Percentiles rank a stretch among this genome's conserved stretches.
These are phyloP conservation scores for Taenaris catops DNA, from an alignment of 2,888 invertebrate species.

Conservation along the genomic window DNA sequence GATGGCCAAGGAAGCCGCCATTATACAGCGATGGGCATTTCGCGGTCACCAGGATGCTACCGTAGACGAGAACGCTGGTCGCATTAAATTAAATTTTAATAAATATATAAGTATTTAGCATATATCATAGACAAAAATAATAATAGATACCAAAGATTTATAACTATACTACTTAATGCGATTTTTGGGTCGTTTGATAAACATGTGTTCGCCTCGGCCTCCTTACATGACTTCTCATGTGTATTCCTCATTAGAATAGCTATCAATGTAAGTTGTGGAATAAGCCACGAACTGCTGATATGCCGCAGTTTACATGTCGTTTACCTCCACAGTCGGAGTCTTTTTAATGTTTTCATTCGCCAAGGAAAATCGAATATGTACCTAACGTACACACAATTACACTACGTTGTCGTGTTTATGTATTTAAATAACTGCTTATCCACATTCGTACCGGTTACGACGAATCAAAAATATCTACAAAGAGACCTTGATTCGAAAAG, in stretches of 20 bases:
- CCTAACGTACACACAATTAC: constrained; percentile 25
- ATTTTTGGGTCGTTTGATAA: constrained; percentile 24
- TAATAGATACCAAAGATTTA: constrained; percentile 10
- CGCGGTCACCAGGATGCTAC: no score
- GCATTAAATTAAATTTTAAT: no score
- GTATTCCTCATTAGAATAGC: constrained; percentile 73
- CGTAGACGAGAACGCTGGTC: no score
- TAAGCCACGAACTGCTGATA: constrained; percentile 65
- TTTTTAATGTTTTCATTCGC: constrained; percentile 43
- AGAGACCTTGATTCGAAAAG: constrained; percentile 26
- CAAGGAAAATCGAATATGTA: constrained; percentile 45
- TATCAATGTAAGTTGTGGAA: constrained; percentile 73
- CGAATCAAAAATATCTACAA: constrained; percentile 48
- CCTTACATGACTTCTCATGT: constrained; percentile 51
- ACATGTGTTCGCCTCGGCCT: constrained; percentile 62
- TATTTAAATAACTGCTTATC: constrained; percentile 61
- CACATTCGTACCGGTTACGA: constrained; percentile 45
- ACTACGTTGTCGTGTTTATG: constrained; percentile 43
- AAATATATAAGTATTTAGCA: no score
- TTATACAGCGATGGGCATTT: no score
- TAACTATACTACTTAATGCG: constrained; percentile 12
- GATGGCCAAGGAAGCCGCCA: no score
- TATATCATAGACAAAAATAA: neutral
- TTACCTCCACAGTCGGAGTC: constrained; percentile 57
- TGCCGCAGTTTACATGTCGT: constrained; percentile 69